phyloP scores from a whole-genome alignment of 2,888 invertebrate genomes.

The Drosophila subquinaria region DNA sequence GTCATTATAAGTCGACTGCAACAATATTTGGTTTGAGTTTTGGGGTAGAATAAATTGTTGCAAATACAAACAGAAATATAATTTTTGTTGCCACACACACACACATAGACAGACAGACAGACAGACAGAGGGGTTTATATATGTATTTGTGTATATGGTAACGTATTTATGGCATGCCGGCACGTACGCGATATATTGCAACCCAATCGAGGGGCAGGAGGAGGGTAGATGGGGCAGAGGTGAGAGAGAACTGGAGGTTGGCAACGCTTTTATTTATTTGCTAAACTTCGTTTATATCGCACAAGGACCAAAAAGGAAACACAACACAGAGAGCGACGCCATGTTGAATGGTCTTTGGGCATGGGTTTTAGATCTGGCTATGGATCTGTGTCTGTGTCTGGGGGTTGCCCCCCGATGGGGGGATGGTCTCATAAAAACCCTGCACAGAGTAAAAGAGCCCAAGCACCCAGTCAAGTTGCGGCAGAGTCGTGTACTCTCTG shows the following conservation, averaged over 20 bases:
- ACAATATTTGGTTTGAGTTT: conserved; percentile 52
- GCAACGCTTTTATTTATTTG: conserved; percentile 74
- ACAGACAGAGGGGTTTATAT: conserved; percentile 33
- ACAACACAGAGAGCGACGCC: conserved; percentile 58
- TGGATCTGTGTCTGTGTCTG: conserved; percentile 14
- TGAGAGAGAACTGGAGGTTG: neutral
- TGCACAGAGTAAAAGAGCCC: conserved; percentile 34
- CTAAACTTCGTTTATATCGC: conserved; percentile 78
- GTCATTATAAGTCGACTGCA: conserved; percentile 29
- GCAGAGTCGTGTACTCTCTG: conserved; percentile 62
- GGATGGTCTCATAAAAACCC: conserved; percentile 64
- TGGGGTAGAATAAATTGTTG: conserved; percentile 69
- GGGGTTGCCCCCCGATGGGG: conserved; percentile 9
- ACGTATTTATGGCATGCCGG: conserved; percentile 77
- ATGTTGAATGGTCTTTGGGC: conserved; percentile 65
- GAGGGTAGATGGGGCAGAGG: neutral
- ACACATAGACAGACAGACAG: conserved; percentile 49
- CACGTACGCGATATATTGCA: conserved; percentile 81
- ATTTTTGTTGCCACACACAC: conserved; percentile 71
- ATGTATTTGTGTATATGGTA: conserved; percentile 23
- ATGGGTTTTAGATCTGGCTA: conserved; percentile 27
- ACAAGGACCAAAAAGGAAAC: conserved; percentile 43
- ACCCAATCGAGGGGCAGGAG: conserved; percentile 58
- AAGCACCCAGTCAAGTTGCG: conserved; percentile 50
- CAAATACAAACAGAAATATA: conserved; percentile 80